Percentiles rank a stretch among this genome's conserved stretches.
Evolutionary conservation across 2,888 invertebrate genomes (phyloP).

Genomic region (Sycophila texana): DNA sequence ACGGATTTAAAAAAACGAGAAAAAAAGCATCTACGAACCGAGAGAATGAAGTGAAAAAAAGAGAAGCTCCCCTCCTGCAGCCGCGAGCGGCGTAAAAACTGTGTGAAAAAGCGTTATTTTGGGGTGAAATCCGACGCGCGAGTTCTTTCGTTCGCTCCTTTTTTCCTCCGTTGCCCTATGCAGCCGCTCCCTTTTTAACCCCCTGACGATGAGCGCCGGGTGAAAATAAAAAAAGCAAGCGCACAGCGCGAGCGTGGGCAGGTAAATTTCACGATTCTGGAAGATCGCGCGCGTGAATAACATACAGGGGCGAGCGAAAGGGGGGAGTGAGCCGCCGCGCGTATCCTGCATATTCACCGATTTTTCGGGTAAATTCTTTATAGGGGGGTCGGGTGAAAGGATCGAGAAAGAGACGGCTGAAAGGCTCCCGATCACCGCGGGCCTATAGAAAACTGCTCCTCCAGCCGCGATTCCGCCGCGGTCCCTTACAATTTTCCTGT

Average conservation of each 20-base stretch:
- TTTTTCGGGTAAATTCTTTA: slow-evolving; percentile 37
- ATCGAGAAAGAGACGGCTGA: slow-evolving; percentile 22
- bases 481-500: slow-evolving; percentile 69
- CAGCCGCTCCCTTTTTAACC: slow-evolving; percentile 57
- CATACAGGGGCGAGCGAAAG: slow-evolving; percentile 45
- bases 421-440: slow-evolving; percentile 14
- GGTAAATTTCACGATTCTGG: slow-evolving; percentile 74
- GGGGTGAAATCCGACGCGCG: slow-evolving; percentile 73
- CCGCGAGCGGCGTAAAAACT: slow-evolving; percentile 66
- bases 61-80: slow-evolving; percentile 39
- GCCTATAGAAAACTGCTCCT: slow-evolving; percentile 61
- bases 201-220: slow-evolving; percentile 38
- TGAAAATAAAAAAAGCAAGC: slow-evolving; percentile 13
- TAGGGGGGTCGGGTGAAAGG: slow-evolving; percentile 20
- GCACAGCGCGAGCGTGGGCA: slow-evolving; percentile 58
- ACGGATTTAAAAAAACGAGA: slow-evolving; percentile 42
- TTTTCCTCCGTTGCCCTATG: slow-evolving; percentile 51
- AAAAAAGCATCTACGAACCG: neutral
- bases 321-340: slow-evolving; percentile 33
- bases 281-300: slow-evolving; percentile 63
- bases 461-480: slow-evolving; percentile 65
- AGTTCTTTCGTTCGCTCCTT: slow-evolving; percentile 39
- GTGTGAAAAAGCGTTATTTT: slow-evolving; percentile 75
- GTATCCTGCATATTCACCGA: slow-evolving; percentile 74
- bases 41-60: slow-evolving; percentile 3